Conservation (phyloP, 2,797 vertebrate species). For the Ambastaia sidthimunki region DNA sequence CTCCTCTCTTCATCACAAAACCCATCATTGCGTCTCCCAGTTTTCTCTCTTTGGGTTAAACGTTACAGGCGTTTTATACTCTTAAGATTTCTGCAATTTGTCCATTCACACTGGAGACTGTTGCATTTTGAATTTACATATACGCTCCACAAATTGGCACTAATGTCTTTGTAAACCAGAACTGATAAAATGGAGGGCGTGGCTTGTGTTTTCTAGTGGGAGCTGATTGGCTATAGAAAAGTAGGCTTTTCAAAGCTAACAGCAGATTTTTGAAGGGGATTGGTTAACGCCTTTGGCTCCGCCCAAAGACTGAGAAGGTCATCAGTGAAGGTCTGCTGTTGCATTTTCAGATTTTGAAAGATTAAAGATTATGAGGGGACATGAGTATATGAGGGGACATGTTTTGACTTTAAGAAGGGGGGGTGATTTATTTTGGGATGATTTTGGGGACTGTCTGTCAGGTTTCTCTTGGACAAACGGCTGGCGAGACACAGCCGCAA, state of each 20-base stretch:
- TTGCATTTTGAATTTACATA: slow-evolving; percentile 40
- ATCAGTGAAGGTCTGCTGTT: too few relatives aligned
- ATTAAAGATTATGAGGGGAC: too few relatives aligned
- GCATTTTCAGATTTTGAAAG: too few relatives aligned
- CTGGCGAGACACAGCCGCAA: slow-evolving; percentile 23
- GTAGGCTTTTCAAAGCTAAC: too few relatives aligned
- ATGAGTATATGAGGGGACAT: too few relatives aligned
- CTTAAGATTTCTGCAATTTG: slow-evolving; percentile 62
- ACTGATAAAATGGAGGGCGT: too few relatives aligned
- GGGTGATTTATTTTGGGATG: background rate
- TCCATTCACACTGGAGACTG: slow-evolving; percentile 26
- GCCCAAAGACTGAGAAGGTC: too few relatives aligned
- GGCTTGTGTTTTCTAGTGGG: too few relatives aligned
- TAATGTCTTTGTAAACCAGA: too few relatives aligned
- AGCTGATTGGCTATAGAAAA: too few relatives aligned
- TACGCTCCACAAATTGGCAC: slow-evolving; percentile 8
- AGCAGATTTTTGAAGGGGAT: too few relatives aligned
- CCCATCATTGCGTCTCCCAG: slow-evolving; percentile 20
- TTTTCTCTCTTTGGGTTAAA: slow-evolving; percentile 42
- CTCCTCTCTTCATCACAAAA: slow-evolving; percentile 10
- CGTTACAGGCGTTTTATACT: slow-evolving; percentile 41
- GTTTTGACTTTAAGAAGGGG: slow-evolving; percentile 26
- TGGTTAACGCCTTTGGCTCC: too few relatives aligned
- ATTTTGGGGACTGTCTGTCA: slow-evolving; percentile 31
- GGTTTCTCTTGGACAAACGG: background rate